Evolutionary conservation across 2,113 vertebrate genomes (phyloP).

Genomic region (Mormoops blainvillei): DNA sequence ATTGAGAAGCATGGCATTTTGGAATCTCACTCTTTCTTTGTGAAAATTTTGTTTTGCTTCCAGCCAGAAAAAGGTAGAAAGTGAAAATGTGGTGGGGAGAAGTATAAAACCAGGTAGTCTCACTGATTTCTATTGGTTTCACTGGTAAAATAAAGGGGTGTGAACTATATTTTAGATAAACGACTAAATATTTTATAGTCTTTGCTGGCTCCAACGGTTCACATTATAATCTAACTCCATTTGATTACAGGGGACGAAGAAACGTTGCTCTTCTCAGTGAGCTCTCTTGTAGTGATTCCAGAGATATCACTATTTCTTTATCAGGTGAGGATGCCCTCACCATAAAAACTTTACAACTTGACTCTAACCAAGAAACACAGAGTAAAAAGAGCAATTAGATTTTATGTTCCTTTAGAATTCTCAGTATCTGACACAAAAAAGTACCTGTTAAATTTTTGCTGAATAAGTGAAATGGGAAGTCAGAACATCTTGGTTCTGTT

Average conservation of each 20-base stretch:
- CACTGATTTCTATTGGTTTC: neutral
- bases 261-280: neutral
- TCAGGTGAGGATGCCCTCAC: neutral
- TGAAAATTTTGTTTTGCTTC: neutral
- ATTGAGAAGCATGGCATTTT: neutral
- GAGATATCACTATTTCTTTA: neutral
- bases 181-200: constrained; percentile 1
- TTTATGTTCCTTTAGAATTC: neutral
- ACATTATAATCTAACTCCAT: neutral
- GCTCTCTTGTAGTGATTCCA: neutral
- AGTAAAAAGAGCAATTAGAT: neutral
- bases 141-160: neutral
- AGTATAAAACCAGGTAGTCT: neutral
- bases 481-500: neutral
- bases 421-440: neutral
- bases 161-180: neutral
- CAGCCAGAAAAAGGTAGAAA: neutral
- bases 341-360: constrained; percentile 9
- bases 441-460: neutral
- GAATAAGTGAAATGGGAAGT: neutral
- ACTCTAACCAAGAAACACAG: neutral
- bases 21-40: neutral
- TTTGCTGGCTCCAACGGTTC: neutral
- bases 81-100: neutral
- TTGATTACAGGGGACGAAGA: neutral